Evolutionary conservation across 2,113 vertebrate genomes (phyloP), one percentile per base, ranked within the genome.

Genomic region (Telmatochromis sp.): DNA sequence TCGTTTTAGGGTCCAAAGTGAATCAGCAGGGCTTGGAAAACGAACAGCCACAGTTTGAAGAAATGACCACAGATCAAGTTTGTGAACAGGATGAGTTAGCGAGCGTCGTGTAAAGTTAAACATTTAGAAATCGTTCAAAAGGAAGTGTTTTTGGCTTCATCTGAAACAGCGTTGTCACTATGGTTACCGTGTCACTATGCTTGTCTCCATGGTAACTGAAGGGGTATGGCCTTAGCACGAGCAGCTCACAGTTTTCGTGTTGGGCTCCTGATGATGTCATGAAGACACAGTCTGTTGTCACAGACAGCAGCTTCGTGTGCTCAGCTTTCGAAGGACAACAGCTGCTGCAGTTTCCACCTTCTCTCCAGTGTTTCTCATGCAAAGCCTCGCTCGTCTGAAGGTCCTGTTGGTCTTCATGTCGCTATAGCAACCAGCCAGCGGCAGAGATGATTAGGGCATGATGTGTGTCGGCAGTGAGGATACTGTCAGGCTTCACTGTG

Each of bases 141-240:
- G 31, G 31, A 63, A 63, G 31, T 65, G 57, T 51, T 63, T 54
- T 68, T 47, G 58, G 1, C 60, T 73, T 31, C 3, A 55, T 75
- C 83, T 86, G 75, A 47, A 47, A 42, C 68, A 75, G 45, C 35
- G 21, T 55, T 54, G 93, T 95, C 93, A 91, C 92, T 89, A 93
- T 94, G 93, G 88, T 88, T 90, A 95, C 93, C 40, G 9, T 10
- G 68, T 57, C 7, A 84, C 85, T 70, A 78, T 84, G 65, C 85
- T 57, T 15, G 80, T 95, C 88, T 94, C 92, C 57, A 15, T 95
- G 91, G 93, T 88, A 91, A 94, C 89, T 60, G 85, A 86, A 86
- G 87, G 88, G 79, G 88, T 28, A 21, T 40, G 83, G 49, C 35
- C 84, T 80, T 5, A 26, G 55, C 78, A 51, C 45, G 73, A 65